phyloP scores from a whole-genome alignment of 2,113 vertebrate genomes.

The Petaurus breviceps region DNA sequence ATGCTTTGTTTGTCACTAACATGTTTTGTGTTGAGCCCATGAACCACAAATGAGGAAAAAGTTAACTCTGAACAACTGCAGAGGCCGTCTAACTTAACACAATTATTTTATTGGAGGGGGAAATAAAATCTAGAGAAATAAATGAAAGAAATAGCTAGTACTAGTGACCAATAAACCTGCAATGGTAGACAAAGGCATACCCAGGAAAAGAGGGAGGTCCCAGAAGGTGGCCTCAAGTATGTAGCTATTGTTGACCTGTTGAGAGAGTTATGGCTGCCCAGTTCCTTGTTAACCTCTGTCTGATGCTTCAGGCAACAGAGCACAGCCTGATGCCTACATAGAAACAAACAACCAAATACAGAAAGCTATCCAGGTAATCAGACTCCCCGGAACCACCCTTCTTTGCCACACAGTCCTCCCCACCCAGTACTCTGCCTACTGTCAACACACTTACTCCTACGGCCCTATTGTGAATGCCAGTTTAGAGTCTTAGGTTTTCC shows the following conservation, averaged over 20 bases:
- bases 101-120: neutral
- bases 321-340: neutral
- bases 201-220: neutral
- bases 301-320: neutral
- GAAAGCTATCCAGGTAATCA: neutral
- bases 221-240: neutral
- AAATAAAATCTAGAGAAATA: neutral
- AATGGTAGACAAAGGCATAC: neutral
- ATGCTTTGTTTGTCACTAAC: neutral
- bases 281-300: neutral
- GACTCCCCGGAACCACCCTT: neutral
- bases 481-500: neutral
- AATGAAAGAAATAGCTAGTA: neutral
- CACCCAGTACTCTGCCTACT: neutral
- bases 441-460: neutral
- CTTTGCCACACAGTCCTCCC: neutral
- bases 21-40: neutral
- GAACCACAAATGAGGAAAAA: neutral
- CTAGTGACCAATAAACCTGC: neutral
- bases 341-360: too few species aligned
- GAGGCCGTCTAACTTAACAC: neutral
- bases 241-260: neutral
- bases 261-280: neutral
- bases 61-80: neutral
- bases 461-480: neutral